Base-by-base conservation (phyloP, 2,797 vertebrate species). In the Channa striata region DNA sequence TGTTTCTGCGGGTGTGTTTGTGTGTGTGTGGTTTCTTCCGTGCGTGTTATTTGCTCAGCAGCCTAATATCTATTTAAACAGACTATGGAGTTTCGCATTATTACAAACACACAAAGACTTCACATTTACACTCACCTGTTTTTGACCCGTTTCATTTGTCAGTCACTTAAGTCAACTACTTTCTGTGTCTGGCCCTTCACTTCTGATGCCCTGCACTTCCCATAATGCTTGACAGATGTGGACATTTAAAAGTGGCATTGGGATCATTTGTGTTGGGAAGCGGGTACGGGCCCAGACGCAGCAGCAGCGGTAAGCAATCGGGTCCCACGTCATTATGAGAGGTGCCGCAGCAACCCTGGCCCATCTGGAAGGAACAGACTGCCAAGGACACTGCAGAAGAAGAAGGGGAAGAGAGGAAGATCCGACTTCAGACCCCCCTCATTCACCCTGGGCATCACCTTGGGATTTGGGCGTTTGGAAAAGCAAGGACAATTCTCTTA, bases 301-400 rank as follows among this genome's bases (percentile, higher is more conserved):
- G 80, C 75, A 78, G 52, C 49, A 56, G 59, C 56, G 54, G 71
- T 58, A 68, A 71, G 82, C 82, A 87, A 80, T 81, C 82, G 86
- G 71, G 48, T 23, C 54, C 57, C 76, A 68, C 73, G 70, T 86
- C 88, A 90, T 80, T 64, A 58, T 60, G 73, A 85, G 81, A 72
- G 83, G 59, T 81, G 72, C 62, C 74, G 77, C 84, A 78, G 68
- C 77, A 81, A 66, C 68, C 66, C 8, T 48, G 60, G 75, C 74
- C 83, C 83, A 85, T 89, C 86, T 88, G 87, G 82, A 82, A 73
- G 56, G 68, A 87, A 72, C 58, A 68, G 57, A 78, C 47, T 80
- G 66, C 80, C 86, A 89, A 88, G 90, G 90, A 88, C 87, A 83
- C 76, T 84, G 84, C 87, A 83, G 78, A 64, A 72, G 65, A 56